Evolutionary conservation across 2,888 invertebrate genomes (phyloP).

Genomic region (Melipona beecheii): DNA sequence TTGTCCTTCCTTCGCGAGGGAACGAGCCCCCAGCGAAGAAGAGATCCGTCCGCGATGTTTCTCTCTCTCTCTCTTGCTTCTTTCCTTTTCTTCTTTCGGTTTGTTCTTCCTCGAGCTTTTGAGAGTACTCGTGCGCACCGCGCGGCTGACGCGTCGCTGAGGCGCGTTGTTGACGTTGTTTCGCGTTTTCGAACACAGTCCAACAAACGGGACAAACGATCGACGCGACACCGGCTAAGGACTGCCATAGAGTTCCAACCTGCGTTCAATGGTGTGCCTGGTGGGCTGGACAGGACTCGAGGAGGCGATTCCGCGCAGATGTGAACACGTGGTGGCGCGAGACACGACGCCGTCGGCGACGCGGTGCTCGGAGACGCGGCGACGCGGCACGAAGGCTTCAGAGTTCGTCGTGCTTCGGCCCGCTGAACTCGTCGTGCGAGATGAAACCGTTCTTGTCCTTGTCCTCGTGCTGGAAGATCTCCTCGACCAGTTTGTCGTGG

Average conservation of each 20-base stretch:
- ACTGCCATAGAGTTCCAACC: neutral
- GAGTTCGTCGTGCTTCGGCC: conserved; percentile 98
- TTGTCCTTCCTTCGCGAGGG: neutral
- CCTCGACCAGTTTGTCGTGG: conserved; percentile 96
- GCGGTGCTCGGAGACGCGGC: conserved; percentile 64
- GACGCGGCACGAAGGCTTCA: conserved; percentile 84
- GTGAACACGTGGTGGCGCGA: conserved; percentile 71
- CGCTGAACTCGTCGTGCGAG: conserved; percentile 97
- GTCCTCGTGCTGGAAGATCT: conserved; percentile 98
- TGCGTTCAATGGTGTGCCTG: conserved; percentile 32
- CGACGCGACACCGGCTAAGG: conserved; percentile 6
- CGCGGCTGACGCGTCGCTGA: neutral
- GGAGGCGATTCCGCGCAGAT: conserved; percentile 56
- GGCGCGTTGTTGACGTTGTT: neutral
- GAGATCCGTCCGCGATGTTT: conserved; percentile 1
- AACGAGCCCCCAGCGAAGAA: conserved; percentile 17
- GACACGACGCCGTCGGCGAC: conserved; percentile 54
- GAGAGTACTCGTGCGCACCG: conserved; percentile 8
- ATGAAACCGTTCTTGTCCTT: conserved; percentile 98
- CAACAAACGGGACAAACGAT: conserved; percentile 8
- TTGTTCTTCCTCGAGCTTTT: neutral
- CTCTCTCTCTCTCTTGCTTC: neutral
- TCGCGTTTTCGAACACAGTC: conserved; percentile 1
- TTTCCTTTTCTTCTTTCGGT: neutral
- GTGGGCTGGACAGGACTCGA: conserved; percentile 50